Evolutionary conservation across 2,797 vertebrate species (phyloP).

Genomic region (Paedocypris micromegethes): DNA sequence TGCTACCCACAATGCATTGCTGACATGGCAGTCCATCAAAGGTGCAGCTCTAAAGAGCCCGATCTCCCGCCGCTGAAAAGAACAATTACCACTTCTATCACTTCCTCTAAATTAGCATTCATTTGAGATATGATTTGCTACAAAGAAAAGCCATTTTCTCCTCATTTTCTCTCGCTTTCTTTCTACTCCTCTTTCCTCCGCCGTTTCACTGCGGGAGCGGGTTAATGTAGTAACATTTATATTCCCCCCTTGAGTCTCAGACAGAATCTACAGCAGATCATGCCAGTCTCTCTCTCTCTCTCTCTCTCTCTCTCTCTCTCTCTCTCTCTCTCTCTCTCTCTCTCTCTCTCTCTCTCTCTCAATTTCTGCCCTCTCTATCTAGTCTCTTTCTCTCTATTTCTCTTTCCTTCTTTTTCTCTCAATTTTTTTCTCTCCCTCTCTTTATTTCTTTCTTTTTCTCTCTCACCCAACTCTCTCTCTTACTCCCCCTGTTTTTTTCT

Average conservation of each 20-base stretch:
- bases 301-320: slow-evolving; percentile 10
- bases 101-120: slow-evolving; percentile 51
- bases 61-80: slow-evolving; percentile 45
- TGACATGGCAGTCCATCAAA: slow-evolving; percentile 53
- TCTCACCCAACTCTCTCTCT: no score
- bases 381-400: no score
- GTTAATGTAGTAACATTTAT: slow-evolving; percentile 63
- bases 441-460: no score
- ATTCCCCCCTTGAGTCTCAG: slow-evolving; percentile 57
- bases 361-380: no score
- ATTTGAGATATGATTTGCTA: slow-evolving; percentile 53
- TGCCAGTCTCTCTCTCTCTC: slow-evolving; percentile 56
- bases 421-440: no score
- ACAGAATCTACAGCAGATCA: slow-evolving; percentile 60
- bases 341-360: no score
- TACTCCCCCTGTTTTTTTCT: no score
- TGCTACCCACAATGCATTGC: slow-evolving; percentile 48
- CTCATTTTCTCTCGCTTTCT: slow-evolving; percentile 37
- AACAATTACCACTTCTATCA: slow-evolving; percentile 55
- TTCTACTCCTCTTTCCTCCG: slow-evolving; percentile 45
- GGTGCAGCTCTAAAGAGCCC: slow-evolving; percentile 35
- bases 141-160: slow-evolving; percentile 48
- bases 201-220: slow-evolving; percentile 32
- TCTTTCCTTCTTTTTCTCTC: no score
- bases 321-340: no score